Evolutionary conservation across 2,797 vertebrate species (phyloP), one percentile per base, ranked within the genome.

Genomic region (Tragopan temminckii): DNA sequence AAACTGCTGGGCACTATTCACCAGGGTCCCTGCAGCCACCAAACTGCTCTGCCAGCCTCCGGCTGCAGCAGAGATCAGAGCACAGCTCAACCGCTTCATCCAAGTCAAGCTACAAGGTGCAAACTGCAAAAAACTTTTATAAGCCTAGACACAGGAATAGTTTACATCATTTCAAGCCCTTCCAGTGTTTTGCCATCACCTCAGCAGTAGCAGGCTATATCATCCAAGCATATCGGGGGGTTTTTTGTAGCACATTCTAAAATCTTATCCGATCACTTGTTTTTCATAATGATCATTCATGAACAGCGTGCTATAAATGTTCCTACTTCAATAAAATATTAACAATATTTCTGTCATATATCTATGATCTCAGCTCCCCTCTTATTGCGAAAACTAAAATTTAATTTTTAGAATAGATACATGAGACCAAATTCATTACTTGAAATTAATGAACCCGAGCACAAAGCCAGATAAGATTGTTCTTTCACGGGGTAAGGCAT

Each of bases 401-500:
- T 36, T 42, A 87, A 38, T 72, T 86, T 91, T 79, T 43, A n/a
- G 66, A 69, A 27, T 40, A 67, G 48, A 78, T 38, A 27, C 19
- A 75, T 33, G 63, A 84, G 93, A 94, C 93, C 97, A 98, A 97
- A 97, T 95, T 97, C 80, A 97, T 97, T 96, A 97, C 97, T 96
- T 93, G 94, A 96, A 97, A 96, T 78, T 80, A 97, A 95, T 87
- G 94, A 97, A 94, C 80, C 38, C 57, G 50, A 95, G 85, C 84
- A 97, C 35, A 93, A 96, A 97, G 90, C 75, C 95, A 83, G 82
- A 24, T 48, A 52, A 94, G 36, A 55, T 25, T 85, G 77, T 89
- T 62, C 46, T 86, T 88, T 63, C 53, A 36, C 23, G 53, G 0
- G 1, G 35, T 27, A 77, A 87, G 29, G 6, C 21, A 57, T 31